These are phyloP conservation scores for Eurois occulta DNA, from an alignment of 2,888 invertebrate species.

Conservation along the genomic window DNA sequence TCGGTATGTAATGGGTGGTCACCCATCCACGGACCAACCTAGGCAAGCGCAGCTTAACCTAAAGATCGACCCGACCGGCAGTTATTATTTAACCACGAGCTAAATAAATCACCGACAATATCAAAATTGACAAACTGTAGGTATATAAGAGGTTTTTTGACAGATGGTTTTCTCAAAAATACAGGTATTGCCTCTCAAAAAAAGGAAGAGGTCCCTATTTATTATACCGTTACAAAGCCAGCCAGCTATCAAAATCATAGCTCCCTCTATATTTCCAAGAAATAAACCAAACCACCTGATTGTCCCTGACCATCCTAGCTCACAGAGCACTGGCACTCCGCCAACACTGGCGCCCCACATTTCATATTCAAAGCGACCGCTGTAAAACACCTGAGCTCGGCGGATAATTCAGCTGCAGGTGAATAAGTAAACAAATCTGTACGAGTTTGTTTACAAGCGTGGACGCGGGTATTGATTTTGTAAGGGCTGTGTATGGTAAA, in stretches of 20 bases:
- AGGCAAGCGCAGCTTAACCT: too few species aligned
- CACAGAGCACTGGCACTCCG: slow-evolving; percentile 45
- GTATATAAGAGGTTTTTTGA: not conserved
- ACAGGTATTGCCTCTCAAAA: not conserved
- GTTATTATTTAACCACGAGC: too few species aligned
- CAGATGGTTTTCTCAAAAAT: not conserved
- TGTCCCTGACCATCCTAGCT: slow-evolving; percentile 12
- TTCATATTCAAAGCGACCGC: slow-evolving; percentile 48
- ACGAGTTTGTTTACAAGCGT: slow-evolving; percentile 59
- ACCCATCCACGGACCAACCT: too few species aligned
- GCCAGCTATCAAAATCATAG: not conserved
- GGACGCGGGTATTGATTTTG: slow-evolving; percentile 48
- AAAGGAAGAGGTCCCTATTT: not conserved
- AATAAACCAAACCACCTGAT: slow-evolving; percentile 16
- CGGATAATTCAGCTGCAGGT: slow-evolving; percentile 48
- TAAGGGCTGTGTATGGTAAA: slow-evolving; percentile 9
- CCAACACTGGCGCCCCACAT: slow-evolving; percentile 55
- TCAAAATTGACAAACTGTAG: not conserved
- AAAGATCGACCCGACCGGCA: too few species aligned
- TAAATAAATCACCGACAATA: too few species aligned
- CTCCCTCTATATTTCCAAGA: not conserved
- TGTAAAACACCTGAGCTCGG: slow-evolving; percentile 46
- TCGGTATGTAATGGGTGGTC: too few species aligned
- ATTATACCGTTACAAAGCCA: not conserved
- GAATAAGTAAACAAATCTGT: slow-evolving; percentile 65